A percentile compares a stretch with the other conserved stretches of the same genome.
These are phyloP conservation scores for Formica aserva DNA, from an alignment of 2,888 invertebrate genomes.

Conservation along the genomic window DNA sequence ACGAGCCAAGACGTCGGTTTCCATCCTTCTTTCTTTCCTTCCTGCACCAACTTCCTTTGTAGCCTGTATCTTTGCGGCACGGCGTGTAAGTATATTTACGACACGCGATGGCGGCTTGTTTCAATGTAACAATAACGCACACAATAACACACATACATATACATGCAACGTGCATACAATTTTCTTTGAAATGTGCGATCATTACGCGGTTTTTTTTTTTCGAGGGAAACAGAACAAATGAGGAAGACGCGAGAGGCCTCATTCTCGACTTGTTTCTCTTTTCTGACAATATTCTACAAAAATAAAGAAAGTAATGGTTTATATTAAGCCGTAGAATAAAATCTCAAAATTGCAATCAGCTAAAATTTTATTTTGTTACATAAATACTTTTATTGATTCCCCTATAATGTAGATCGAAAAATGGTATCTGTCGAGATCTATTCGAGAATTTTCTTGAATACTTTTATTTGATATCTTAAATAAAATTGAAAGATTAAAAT, in stretches of 20 bases:
- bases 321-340: neutral
- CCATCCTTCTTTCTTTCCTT: neutral
- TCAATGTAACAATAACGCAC: slow-evolving; percentile 32
- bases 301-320: neutral
- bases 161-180: neutral
- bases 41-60: slow-evolving; percentile 19
- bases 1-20: slow-evolving; percentile 44
- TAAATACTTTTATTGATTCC: neutral
- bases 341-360: neutral
- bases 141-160: neutral
- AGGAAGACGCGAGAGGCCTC: neutral
- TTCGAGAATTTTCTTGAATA: neutral
- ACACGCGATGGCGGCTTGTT: slow-evolving; percentile 34
- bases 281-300: neutral
- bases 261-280: slow-evolving; percentile 6
- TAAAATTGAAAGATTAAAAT: neutral
- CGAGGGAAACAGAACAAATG: slow-evolving; percentile 5
- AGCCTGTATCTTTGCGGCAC: slow-evolving; percentile 17
- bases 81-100: slow-evolving; percentile 41
- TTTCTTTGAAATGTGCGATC: slow-evolving; percentile 30
- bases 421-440: neutral
- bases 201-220: slow-evolving; percentile 36
- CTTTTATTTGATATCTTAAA: neutral
- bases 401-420: neutral
- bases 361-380: neutral